Evolutionary conservation across 2,113 vertebrate genomes (phyloP).

Genomic region (Aegithalos caudatus): DNA sequence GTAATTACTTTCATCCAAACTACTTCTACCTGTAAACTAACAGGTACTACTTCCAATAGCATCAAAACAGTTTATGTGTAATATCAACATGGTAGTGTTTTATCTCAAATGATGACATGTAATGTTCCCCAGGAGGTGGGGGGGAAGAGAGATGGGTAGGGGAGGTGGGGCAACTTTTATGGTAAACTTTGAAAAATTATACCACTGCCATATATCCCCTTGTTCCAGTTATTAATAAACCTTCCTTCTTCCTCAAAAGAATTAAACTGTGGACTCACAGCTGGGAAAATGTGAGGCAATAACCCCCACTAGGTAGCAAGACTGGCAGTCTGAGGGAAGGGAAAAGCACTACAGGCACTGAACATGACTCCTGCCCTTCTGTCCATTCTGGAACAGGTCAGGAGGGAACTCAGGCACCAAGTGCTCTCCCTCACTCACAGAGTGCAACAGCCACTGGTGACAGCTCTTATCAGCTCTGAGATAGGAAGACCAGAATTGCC

Average conservation of each 20-base stretch:
- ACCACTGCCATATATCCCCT: background rate
- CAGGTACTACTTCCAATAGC: background rate
- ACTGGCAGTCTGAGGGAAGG: background rate
- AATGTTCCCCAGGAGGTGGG: background rate
- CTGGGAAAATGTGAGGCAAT: background rate
- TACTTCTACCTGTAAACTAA: background rate
- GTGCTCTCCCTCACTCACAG: background rate
- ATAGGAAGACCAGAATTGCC: background rate
- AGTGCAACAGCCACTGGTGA: background rate
- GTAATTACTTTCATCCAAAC: background rate
- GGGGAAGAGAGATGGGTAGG: rapidly evolving
- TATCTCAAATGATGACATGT: background rate
- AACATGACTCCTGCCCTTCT: background rate
- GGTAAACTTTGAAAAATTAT: background rate
- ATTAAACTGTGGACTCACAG: background rate
- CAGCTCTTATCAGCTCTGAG: background rate
- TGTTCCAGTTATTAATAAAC: background rate
- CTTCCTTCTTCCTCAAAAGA: background rate
- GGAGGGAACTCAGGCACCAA: background rate
- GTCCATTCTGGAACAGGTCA: background rate
- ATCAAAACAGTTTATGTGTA: background rate
- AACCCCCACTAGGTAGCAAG: background rate
- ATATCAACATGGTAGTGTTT: background rate
- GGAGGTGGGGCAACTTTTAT: background rate
- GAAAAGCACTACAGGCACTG: background rate